Evolutionary conservation across 2,888 invertebrate species (phyloP).

Genomic region (Euspilapteryx auroguttella): DNA sequence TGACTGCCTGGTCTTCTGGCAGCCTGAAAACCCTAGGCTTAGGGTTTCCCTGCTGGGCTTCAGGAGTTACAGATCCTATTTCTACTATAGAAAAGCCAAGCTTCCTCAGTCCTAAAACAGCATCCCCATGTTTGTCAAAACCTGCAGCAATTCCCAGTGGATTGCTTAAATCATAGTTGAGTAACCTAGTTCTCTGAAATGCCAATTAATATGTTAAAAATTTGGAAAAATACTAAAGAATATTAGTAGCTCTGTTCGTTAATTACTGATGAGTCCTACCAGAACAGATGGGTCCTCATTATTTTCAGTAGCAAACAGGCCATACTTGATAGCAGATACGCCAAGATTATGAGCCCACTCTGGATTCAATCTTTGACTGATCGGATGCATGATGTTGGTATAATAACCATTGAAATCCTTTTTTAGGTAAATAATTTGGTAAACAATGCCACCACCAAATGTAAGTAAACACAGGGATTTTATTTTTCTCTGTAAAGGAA

Average conservation of each 20-base stretch:
- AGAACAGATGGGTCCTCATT: slow-evolving; percentile 65
- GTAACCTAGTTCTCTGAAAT: slow-evolving; percentile 68
- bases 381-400: slow-evolving; percentile 70
- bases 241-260: too few species aligned
- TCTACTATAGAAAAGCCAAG: slow-evolving; percentile 96
- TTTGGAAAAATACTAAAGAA: slow-evolving; percentile 6
- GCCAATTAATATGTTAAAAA: not conserved
- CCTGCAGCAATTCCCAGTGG: slow-evolving; percentile 98
- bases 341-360: slow-evolving; percentile 84
- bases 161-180: slow-evolving; percentile 75
- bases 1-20: slow-evolving; percentile 81
- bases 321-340: slow-evolving; percentile 74
- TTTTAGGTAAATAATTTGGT: slow-evolving; percentile 69
- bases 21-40: slow-evolving; percentile 92
- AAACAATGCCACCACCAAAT: slow-evolving; percentile 66
- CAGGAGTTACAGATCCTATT: slow-evolving; percentile 93
- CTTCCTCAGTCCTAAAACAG: slow-evolving; percentile 75
- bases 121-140: slow-evolving; percentile 97
- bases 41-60: slow-evolving; percentile 90
- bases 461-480: slow-evolving; percentile 67
- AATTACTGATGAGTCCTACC: too few species aligned
- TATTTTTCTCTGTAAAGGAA: slow-evolving; percentile 64
- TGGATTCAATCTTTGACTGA: slow-evolving; percentile 70
- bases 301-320: slow-evolving; percentile 65
- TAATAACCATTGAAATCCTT: slow-evolving; percentile 82